Base-by-base conservation (phyloP, 2,113 vertebrate genomes). In the Okapia johnstoni region DNA sequence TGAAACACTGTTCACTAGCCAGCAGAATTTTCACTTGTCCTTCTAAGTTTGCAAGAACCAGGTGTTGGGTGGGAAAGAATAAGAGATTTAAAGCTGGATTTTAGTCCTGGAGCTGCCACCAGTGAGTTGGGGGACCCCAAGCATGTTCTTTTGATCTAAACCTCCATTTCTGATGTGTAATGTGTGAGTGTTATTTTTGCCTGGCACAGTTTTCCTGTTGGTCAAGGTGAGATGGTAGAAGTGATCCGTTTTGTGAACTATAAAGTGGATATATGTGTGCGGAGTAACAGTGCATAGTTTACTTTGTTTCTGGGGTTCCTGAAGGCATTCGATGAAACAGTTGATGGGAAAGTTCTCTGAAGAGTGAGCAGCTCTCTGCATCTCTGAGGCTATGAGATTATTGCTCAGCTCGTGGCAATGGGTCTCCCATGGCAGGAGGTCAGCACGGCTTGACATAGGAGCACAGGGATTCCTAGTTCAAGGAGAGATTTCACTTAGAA, bases 231-330 rank as follows among this genome's bases (percentile, higher is more conserved):
- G 43, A 33, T 7, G 15, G 3, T 14, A 11, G 17, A 17, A 43
- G 36, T 33, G 30, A 23, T 25, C 21, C 40, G 6, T 52, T 61
- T 76, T 25, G 46, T 23, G 60, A 89, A 30, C 5, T 6, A 25
- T 73, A 50, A 21, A 66, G 2, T 36, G 4, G 73, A 36, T 25
- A 21, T 14, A 1, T 0, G 0, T 10, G 2, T 16, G 4, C 7
- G 19, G 40, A 28, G 23, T n/a, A 26, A 12, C 36, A 11, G 66
- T 12, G 10, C 15, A 63, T 25, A 11, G 21, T 54, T 66, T 52
- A 33, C 40, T 43, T 6, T 15, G 9, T 63, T 87, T 40, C 85
- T 10, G 15, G 57, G 58, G 55, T 33, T 91, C 48, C 58, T 33
- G 21, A 46, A 63, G 77, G 21, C 73, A 21, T 46, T 77, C 1